Evolutionary conservation across 2,797 vertebrate genomes (phyloP), one percentile per base, ranked within the genome.

Genomic region (Microcaecilia unicolor): DNA sequence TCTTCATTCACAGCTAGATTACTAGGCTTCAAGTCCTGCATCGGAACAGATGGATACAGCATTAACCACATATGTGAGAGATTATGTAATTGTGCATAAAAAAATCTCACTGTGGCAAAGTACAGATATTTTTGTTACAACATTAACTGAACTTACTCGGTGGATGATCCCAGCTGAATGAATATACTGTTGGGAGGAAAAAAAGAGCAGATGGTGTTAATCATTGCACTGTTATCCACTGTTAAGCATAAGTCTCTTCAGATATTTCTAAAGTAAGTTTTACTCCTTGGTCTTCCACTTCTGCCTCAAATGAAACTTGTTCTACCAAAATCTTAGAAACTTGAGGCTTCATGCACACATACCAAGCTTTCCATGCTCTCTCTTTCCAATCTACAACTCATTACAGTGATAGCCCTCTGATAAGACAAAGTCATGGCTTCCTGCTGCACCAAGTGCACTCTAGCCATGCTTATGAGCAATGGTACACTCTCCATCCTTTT

Each of bases 101-200:
- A n/a, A n/a, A n/a, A n/a, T 6, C 15, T n/a, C 8, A 14, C 43
- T 14, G 11, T 22, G 32, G 21, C 38, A 26, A 31, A 7, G 8
- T 15, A 18, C 14, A 29, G 0, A 3, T 4, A 7, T 34, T 37
- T 44, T 34, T 36, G 23, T 34, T 41, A 2, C 18, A 41, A 22
- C 9, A 17, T 20, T 23, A 16, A 47, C 8, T 20, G 10, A 60
- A 79, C 94, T 93, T 73, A 99, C 95, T 84, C 94, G 82, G 65
- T 98, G 95, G 56, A 99, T 93, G 72, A 99, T 81, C 67, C 94
- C 95, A 1, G 94, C 95, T 31, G 95, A 97, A 77, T 99, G 95
- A 76, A 99, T 97, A 74, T 98, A 98, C 95, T 98, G 83, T 66
- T 54, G 54, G 52, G 37, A n/a, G 8, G 41, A 42, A 7, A 6